Evolutionary conservation across 2,888 invertebrate species (phyloP), one percentile per base, ranked within the genome.

Genomic region (Acanthococcus lagerstroemiae): DNA sequence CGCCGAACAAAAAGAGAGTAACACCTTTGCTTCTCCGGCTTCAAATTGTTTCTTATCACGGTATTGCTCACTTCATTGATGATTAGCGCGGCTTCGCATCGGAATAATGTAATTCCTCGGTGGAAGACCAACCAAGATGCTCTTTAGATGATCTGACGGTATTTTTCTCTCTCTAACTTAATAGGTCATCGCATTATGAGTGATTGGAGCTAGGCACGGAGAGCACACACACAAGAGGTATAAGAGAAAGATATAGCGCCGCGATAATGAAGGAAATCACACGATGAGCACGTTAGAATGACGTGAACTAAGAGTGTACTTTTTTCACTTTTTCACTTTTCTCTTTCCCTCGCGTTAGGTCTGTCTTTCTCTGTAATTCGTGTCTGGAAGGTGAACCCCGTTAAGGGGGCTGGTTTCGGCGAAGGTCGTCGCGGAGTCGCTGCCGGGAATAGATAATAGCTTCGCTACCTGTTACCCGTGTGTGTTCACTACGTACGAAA

Each of bases 181-280:
- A 60, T 60, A 48, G 60, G 60, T 60, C 60, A 48, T 60, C 60
- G 60, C 60, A 60, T 60, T 60, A 60, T 60, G 60, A 60, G 45
- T 60, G 60, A 60, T 60, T 60, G 60, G 48, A 60, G 48, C 26
- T 24, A 17, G 45, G 57, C 45, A 45, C 45, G 44, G 57, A 57
- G 45, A n/a, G 19, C 57, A 27, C 24, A 44, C 46, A 27, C n/a
- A n/a, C n/a, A n/a, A n/a, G n/a, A n/a, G n/a, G n/a, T n/a, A n/a
- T n/a, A 60, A 48, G 45, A 45, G 21, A 60, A 24, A 25, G 24
- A 60, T 46, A 60, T 60, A 46, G 60, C 45, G 60, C 60, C 48
- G 48, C 60, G 60, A 60, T 60, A 60, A 60, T 60, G 60, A 60
- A 60, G 45, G 26, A 45, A 60, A 46, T 60, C 60, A 60, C 45